These are phyloP conservation scores for Acanthisitta chloris DNA, from an alignment of 2,113 vertebrate species.

Conservation along the genomic window DNA sequence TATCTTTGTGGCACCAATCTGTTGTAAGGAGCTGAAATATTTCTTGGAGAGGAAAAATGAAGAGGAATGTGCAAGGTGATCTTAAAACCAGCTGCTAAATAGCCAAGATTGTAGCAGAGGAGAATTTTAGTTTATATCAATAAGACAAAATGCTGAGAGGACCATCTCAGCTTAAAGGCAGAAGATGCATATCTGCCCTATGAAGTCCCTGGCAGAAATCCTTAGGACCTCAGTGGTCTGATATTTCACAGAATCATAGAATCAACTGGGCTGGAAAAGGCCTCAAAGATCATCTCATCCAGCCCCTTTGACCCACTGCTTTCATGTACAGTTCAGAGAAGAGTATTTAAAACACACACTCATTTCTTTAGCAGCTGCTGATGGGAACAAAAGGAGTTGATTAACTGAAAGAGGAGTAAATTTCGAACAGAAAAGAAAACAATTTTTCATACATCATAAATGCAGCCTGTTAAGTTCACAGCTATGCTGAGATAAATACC, in stretches of 20 bases:
- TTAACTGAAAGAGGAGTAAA: conserved; percentile 42
- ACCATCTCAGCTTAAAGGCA: neutral
- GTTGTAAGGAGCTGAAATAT: neutral
- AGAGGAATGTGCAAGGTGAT: neutral
- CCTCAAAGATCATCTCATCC: too few species aligned
- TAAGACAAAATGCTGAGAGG: neutral
- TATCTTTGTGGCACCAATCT: neutral
- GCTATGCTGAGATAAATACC: neutral
- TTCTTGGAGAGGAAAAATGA: neutral
- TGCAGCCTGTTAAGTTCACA: neutral
- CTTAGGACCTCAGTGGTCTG: neutral
- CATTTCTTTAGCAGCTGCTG: conserved; percentile 34
- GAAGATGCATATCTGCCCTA: neutral
- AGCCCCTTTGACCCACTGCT: too few species aligned
- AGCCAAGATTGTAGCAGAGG: neutral
- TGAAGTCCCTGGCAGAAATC: neutral
- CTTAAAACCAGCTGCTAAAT: neutral
- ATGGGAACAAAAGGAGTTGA: conserved; percentile 51
- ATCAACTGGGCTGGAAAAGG: too few species aligned
- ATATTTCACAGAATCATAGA: too few species aligned
- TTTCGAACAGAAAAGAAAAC: conserved; percentile 36
- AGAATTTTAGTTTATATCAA: neutral
- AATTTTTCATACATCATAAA: neutral
- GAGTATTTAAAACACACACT: neutral
- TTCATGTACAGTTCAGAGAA: neutral